Base-by-base conservation (phyloP, 2,797 vertebrate species). In the Sebastes vulpes region DNA sequence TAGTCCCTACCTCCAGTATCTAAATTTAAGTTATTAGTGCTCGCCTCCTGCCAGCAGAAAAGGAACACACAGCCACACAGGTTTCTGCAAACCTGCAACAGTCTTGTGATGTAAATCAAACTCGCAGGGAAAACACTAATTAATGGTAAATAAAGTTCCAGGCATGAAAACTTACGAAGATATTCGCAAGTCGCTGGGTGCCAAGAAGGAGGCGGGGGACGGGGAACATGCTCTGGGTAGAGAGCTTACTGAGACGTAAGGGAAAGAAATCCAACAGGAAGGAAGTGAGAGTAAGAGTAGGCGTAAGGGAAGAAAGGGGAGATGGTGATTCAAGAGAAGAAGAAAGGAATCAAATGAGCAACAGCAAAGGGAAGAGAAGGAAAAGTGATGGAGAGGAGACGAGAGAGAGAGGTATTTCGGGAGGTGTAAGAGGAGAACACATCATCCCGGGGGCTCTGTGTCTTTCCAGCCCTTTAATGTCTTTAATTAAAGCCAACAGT, bases 401-500 rank as follows among this genome's bases (percentile, higher is more conserved):
- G 60, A 60, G 70, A 35, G 65, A 20, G 69, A 20, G 72, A 67
- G 83, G 69, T 89, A 84, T 90, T 91, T 89, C 5, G 23, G 89
- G 92, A 92, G 82, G 77, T 90, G 90, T 82, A 84, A 85, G 85
- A 50, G 54, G 69, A 81, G 86, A 92, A 85, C 76, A 82, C 82
- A 84, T 80, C 77, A 46, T 92, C 90, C 93, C 82, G 29, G 70
- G 78, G 92, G 90, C 85, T 84, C 69, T 35, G 78, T 78, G 88
- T 92, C 89, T 93, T 76, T 89, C 73, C 84, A 84, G 85, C 83
- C 88, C 91, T 95, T 94, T 95, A 95, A 95, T 92, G 93, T 89
- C 74, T 93, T 96, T 95, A 94, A 96, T 95, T 94, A 95, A 94
- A 94, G 89, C 89, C 91, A 92, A 87, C 90, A 90, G 90, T 89